Conservation (phyloP, 1,140 invertebrate species). For the Octopus bimaculoides region DNA sequence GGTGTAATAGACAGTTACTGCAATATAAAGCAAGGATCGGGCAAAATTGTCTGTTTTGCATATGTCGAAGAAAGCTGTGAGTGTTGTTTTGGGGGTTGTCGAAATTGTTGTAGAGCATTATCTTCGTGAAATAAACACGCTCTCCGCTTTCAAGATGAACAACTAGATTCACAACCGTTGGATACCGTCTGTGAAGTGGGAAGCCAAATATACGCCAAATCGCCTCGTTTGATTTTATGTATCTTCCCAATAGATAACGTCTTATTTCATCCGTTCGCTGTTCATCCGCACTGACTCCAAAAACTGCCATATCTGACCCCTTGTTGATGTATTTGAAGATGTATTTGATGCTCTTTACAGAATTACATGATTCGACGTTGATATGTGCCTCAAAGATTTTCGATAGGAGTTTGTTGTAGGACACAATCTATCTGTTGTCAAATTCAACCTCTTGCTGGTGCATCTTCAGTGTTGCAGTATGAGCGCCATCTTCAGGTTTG, state of each 20-base stretch:
- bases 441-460: background rate
- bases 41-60: background rate
- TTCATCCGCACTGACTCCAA: background rate
- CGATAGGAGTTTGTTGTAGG: background rate
- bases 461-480: background rate
- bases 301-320: background rate
- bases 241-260: background rate
- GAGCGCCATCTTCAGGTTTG: background rate
- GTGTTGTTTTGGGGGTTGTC: background rate
- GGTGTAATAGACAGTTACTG: background rate
- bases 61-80: background rate
- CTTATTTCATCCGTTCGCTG: background rate
- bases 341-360: background rate
- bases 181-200: background rate
- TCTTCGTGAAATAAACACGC: background rate
- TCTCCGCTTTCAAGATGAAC: background rate
- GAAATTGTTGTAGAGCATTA: background rate
- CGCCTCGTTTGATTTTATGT: background rate
- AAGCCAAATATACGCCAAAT: background rate
- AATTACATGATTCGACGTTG: background rate
- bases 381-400: background rate
- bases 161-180: background rate
- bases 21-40: background rate
- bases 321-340: background rate
- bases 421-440: background rate